Evolutionary conservation across 2,113 vertebrate genomes (phyloP).

Genomic region (Pagrus major): DNA sequence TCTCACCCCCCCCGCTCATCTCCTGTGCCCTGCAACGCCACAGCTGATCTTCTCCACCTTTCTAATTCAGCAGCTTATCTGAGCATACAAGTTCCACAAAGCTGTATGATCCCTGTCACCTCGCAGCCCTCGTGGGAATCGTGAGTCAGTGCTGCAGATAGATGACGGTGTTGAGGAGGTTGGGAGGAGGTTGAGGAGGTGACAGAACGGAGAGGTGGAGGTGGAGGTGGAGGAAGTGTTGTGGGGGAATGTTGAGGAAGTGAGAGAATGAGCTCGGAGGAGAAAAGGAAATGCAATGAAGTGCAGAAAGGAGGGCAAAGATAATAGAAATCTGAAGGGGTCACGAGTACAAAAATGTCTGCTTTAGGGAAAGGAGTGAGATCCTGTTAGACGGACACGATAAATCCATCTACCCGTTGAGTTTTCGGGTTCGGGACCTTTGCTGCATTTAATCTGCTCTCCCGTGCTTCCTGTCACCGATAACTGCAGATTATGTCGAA

Average conservation of each 20-base stretch:
- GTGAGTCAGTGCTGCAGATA: slow-evolving; percentile 65
- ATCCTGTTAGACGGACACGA: slow-evolving; percentile 1
- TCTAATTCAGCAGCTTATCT: slow-evolving; percentile 84
- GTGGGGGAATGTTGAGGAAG: slow-evolving; percentile 30
- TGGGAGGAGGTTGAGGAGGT: slow-evolving; percentile 30
- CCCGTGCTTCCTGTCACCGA: slow-evolving; percentile 23
- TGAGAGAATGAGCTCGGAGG: not conserved
- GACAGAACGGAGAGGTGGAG: slow-evolving; percentile 31
- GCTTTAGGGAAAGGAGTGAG: slow-evolving; percentile 15
- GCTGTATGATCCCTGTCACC: slow-evolving; percentile 73
- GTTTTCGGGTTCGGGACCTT: slow-evolving; percentile 7
- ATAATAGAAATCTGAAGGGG: slow-evolving; percentile 34
- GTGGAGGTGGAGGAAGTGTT: not conserved
- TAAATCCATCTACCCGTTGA: not conserved
- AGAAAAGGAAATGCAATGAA: slow-evolving; percentile 17
- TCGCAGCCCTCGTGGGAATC: slow-evolving; percentile 67
- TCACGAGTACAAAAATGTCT: slow-evolving; percentile 24
- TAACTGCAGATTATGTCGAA: slow-evolving; percentile 37
- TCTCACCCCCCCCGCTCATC: slow-evolving; percentile 60
- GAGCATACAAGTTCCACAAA: slow-evolving; percentile 76
- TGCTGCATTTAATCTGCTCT: slow-evolving; percentile 29
- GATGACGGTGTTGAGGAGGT: slow-evolving; percentile 42
- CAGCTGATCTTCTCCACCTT: slow-evolving; percentile 70
- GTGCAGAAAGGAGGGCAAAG: slow-evolving; percentile 20
- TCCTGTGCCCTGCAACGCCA: slow-evolving; percentile 60